Evolutionary conservation across 2,888 invertebrate genomes (phyloP), one percentile per base, ranked within the genome.

Genomic region (Lamellibrachia satsuma): DNA sequence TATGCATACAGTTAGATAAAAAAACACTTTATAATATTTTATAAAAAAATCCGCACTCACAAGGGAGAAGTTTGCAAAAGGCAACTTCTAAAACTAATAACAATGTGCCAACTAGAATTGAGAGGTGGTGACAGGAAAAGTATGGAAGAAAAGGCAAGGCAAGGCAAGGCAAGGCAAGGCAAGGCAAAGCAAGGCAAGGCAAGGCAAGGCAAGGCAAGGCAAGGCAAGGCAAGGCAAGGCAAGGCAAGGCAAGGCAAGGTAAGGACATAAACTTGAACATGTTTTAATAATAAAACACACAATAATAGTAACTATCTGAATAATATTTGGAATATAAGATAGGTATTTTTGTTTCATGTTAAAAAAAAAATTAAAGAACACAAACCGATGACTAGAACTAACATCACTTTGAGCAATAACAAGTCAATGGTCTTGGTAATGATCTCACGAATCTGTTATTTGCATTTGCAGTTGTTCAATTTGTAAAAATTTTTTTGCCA

Each of bases 401-500:
- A 39, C 39, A 39, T 39, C 39, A 39, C 39, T 39, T 75, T 75
- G 6, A 22, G 15, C 22, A 75, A 11, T 75, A 75, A 22, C n/a
- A 55, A 55, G 55, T 55, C 55, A 9, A 4, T 55, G 55, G 6
- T 75, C 75, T 75, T 75, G 22, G n/a, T 75, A 75, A 75, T 75
- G 75, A 6, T 75, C 15, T 39, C 39, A 39, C 0, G 39, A 93
- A 91, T 22, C 11, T 22, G 15, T 90, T 11, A 90, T 90, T 90
- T 90, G n/a, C 11, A 91, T 91, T 52, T 91, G 91, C 52, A 15
- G 27, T 91, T 91, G 39, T 91, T 91, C 15, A 52, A 91, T 91
- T 27, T 0, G 52, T 75, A 22, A 22, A 75, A 15, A 22, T 75
- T 75, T 22, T 75, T 15, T 75, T 75, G 75, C 6, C 75, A 22